Conservation (phyloP, 2,888 invertebrate genomes). For the Hypolimnas misippus region DNA sequence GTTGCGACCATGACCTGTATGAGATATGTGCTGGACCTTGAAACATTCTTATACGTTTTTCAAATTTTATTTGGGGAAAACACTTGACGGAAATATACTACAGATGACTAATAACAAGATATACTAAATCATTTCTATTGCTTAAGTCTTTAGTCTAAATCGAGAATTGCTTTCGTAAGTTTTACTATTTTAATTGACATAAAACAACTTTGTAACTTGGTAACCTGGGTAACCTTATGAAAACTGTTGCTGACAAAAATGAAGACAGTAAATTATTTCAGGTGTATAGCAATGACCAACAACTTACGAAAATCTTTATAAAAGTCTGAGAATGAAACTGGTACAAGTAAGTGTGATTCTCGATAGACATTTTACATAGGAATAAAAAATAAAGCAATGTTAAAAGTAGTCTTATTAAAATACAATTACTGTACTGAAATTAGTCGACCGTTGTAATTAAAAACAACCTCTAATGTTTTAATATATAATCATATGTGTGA, state of each 20-base stretch:
- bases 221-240: too few species aligned
- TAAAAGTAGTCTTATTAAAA: not conserved
- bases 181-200: too few species aligned
- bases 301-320: too few species aligned
- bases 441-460: not conserved
- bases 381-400: not conserved
- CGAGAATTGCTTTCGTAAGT: too few species aligned
- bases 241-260: too few species aligned
- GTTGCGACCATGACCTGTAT: slow-evolving; percentile 39
- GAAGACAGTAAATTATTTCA: too few species aligned
- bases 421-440: not conserved
- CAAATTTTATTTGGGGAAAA: slow-evolving; percentile 3
- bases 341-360: too few species aligned
- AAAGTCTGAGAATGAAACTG: too few species aligned
- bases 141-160: too few species aligned
- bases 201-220: too few species aligned
- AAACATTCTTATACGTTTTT: slow-evolving; percentile 21
- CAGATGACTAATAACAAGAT: not conserved
- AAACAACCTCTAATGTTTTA: not conserved
- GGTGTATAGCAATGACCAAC: too few species aligned
- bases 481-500: slow-evolving; percentile 13
- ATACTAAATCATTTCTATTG: not conserved
- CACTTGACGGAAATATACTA: not conserved
- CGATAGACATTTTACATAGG: not conserved
- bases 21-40: slow-evolving; percentile 28